A percentile compares a stretch with the other conserved stretches of the same genome.
Evolutionary conservation across 2,797 vertebrate genomes (phyloP).

Genomic region (Decapterus maruadsi): DNA sequence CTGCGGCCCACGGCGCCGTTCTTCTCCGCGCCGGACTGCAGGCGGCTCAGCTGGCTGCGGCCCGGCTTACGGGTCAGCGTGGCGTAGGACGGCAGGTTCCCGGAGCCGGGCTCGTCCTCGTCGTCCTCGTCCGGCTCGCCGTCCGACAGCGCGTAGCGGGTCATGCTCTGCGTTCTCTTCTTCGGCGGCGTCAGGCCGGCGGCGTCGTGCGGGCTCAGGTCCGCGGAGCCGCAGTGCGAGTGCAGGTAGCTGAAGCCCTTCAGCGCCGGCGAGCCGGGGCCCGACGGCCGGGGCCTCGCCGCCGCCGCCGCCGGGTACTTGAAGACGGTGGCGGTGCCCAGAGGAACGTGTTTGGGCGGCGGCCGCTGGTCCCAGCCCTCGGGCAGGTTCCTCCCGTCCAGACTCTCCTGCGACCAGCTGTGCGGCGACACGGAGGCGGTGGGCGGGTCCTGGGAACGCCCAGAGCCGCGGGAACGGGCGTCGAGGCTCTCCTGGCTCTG

Average conservation of each 20-base stretch:
- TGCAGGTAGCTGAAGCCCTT: constrained; percentile 88
- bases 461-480: constrained; percentile 90
- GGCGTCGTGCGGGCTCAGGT: constrained; percentile 49
- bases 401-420: constrained; percentile 86
- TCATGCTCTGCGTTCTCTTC: constrained; percentile 89
- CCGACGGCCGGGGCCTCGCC: not conserved
- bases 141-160: constrained; percentile 91
- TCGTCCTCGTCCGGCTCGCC: constrained; percentile 91
- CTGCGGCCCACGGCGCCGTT: constrained; percentile 87
- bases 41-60: constrained; percentile 85
- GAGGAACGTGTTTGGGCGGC: constrained; percentile 79
- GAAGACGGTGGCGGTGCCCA: constrained; percentile 86
- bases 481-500: constrained; percentile 93
- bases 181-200: constrained; percentile 75
- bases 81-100: constrained; percentile 90
- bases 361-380: constrained; percentile 89
- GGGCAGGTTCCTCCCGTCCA: constrained; percentile 89
- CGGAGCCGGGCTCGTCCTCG: constrained; percentile 54
- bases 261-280: constrained; percentile 75
- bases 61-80: constrained; percentile 92
- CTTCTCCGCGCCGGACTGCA: constrained; percentile 74
- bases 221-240: constrained; percentile 73
- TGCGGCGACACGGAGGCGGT: constrained; percentile 78
- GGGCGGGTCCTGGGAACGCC: constrained; percentile 91
- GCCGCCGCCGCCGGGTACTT: constrained; percentile 81